These are phyloP conservation scores for Trichonephila clavata DNA, from an alignment of 1,140 invertebrate genomes.

Conservation along the genomic window DNA sequence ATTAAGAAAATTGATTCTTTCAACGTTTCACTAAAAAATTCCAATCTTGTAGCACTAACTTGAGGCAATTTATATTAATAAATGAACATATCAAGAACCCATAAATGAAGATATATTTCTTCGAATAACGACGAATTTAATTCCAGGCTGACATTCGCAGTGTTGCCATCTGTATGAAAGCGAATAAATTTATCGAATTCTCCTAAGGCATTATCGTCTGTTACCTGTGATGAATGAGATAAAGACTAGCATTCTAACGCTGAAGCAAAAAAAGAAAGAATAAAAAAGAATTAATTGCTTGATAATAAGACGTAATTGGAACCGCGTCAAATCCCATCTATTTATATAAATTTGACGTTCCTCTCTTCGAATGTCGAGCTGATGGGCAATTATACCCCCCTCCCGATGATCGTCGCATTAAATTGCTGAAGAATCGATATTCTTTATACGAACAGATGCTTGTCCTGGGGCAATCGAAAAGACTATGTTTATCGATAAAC, in stretches of 20 bases:
- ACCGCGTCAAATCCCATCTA: constrained; percentile 51
- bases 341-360: constrained; percentile 70
- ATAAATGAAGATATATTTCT: constrained; percentile 40
- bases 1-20: neutral
- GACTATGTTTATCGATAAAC: constrained; percentile 64
- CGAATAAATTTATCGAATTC: constrained; percentile 52
- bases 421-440: constrained; percentile 42
- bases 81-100: neutral
- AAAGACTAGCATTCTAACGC: neutral
- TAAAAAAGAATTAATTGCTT: constrained; percentile 34
- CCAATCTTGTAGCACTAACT: neutral
- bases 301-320: constrained; percentile 72
- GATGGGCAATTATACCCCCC: constrained; percentile 29
- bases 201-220: constrained; percentile 32
- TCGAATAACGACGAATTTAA: neutral
- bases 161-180: constrained; percentile 12
- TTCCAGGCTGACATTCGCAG: neutral
- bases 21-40: neutral
- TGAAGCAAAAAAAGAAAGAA: neutral
- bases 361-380: constrained; percentile 7
- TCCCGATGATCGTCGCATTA: neutral
- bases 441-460: constrained; percentile 56
- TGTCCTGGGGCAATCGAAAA: neutral
- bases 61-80: constrained; percentile 1
- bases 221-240: constrained; percentile 49